Percentiles rank a stretch among this genome's conserved stretches.
These are phyloP conservation scores for Apodemus speciosus DNA, from an alignment of 2,113 vertebrate species.

Conservation along the genomic window DNA sequence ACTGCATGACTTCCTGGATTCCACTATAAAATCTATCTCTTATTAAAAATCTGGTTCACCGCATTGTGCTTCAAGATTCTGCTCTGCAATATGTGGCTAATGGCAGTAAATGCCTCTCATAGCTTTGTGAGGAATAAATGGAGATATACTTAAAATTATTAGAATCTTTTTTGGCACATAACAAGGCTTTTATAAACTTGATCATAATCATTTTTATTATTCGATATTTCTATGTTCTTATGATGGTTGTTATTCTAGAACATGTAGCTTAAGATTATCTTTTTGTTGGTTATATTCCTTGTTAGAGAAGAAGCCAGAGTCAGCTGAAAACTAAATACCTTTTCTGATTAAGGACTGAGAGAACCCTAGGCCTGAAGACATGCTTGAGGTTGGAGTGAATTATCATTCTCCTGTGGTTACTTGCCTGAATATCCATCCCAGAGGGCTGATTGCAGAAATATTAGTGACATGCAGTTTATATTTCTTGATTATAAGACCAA, in stretches of 20 bases:
- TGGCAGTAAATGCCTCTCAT: neutral
- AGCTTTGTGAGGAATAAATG: neutral
- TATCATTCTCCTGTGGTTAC: neutral
- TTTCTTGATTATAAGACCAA: neutral
- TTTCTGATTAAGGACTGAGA: neutral
- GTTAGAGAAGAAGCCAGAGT: neutral
- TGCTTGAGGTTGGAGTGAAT: neutral
- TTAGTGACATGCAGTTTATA: neutral
- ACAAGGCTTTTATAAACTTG: neutral
- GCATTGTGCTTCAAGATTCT: neutral
- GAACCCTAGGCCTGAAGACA: neutral
- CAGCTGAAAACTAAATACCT: neutral
- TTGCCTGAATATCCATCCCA: neutral
- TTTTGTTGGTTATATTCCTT: conserved; percentile 31
- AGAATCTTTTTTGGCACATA: neutral
- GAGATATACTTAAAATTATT: neutral
- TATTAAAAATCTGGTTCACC: neutral
- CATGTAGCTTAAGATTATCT: neutral
- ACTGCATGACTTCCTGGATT: neutral
- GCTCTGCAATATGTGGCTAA: neutral
- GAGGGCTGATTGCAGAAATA: neutral
- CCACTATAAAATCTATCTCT: neutral
- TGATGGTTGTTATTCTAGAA: conserved; percentile 20
- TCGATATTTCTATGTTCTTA: conserved; percentile 17
- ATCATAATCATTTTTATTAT: neutral